Evolutionary conservation across 2,113 vertebrate species (phyloP).

Genomic region (Uria lomvia): DNA sequence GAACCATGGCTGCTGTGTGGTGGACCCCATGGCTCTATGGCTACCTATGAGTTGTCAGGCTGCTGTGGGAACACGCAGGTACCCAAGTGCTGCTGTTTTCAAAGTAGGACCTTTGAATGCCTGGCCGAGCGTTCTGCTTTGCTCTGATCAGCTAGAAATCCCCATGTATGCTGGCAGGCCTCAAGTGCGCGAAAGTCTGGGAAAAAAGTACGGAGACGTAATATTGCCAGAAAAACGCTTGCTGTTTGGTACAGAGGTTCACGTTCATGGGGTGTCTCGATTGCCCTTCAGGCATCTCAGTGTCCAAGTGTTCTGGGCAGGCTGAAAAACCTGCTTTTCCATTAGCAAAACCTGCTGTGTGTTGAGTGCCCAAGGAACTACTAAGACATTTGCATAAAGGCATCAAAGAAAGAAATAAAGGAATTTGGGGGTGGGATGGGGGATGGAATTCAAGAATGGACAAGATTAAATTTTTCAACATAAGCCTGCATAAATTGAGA

Average conservation of each 20-base stretch:
- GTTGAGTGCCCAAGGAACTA: neutral
- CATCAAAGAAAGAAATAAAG: neutral
- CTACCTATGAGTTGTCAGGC: neutral
- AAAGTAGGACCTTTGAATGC: neutral
- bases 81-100: neutral
- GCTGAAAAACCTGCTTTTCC: neutral
- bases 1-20: neutral
- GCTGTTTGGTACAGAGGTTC: neutral
- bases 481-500: neutral
- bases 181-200: neutral
- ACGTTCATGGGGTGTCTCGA: rapidly evolving
- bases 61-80: neutral
- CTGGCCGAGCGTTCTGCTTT: neutral
- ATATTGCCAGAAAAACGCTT: neutral
- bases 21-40: neutral
- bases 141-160: neutral
- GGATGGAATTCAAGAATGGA: neutral
- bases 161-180: neutral
- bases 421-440: rapidly evolving
- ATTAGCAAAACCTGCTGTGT: neutral
- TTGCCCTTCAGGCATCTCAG: neutral
- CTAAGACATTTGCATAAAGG: neutral
- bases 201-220: neutral
- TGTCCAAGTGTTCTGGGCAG: neutral
- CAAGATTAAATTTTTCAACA: neutral